Percentiles rank a stretch among this genome's conserved stretches.
Conservation (phyloP, 2,888 invertebrate species). For the Cantharis rustica region DNA sequence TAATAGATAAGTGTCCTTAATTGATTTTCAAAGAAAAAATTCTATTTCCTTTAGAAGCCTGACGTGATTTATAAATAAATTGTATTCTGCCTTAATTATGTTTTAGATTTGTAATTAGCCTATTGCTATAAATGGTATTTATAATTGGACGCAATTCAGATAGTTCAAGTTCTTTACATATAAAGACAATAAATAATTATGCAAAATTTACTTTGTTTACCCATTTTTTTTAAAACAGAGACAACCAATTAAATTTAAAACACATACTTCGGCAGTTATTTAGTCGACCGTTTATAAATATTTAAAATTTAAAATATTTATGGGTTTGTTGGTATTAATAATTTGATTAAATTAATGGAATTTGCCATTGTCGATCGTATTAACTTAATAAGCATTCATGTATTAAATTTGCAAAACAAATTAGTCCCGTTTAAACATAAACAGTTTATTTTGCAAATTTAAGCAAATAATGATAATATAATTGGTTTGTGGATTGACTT, state of each 20-base stretch:
- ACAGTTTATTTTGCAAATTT: neutral
- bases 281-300: neutral
- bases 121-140: slow-evolving; percentile 15
- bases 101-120: neutral
- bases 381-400: neutral
- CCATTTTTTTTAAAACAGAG: neutral
- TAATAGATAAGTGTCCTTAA: slow-evolving; percentile 13
- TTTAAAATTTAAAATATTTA: neutral
- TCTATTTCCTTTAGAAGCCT: neutral
- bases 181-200: neutral
- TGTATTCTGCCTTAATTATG: neutral
- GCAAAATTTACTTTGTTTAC: neutral
- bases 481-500: neutral
- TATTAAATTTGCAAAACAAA: slow-evolving; percentile 1
- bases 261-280: neutral
- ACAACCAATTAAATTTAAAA: neutral
- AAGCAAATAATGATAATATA: neutral
- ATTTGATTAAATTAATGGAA: neutral
- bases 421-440: neutral
- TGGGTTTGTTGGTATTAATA: neutral
- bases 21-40: slow-evolving; percentile 11
- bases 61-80: neutral
- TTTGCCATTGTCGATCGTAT: neutral
- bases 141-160: slow-evolving; percentile 6
- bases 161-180: neutral